Evolutionary conservation across 2,888 invertebrate genomes (phyloP), one percentile per base, ranked within the genome.

Genomic region (Zygothrica quintamaculata): DNA sequence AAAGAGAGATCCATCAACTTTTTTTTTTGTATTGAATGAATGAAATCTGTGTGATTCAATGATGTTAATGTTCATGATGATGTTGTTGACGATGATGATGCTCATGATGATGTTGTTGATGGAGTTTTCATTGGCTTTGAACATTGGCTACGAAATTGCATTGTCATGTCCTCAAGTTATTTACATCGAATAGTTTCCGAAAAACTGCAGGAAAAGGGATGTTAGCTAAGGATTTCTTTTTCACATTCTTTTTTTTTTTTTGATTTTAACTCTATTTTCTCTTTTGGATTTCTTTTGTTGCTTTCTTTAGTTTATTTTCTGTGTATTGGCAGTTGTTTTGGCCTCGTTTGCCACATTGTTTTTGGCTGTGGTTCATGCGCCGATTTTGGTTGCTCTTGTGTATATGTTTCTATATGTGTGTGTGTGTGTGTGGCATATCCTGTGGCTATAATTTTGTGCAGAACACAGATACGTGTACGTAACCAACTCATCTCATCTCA

Each of bases 91-190:
- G 36, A n/a, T 3, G 3, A n/a, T 33, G 9, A 26, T n/a, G n/a
- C 22, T 11, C 6, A 12, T 11, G 43, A 3, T 29, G 7, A 50
- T 39, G 22, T 51, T 39, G 37, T 11, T 70, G 65, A 70, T 71
- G 72, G 66, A 36, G 57, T 57, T 72, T 72, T 64, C 66, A 69
- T 69, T 84, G 64, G 61, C 65, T 60, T 43, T 55, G 62, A 67
- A 56, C 76, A 61, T 51, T 62, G 48, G 52, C 55, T 64, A n/a
- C 43, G 65, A 78, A 84, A 78, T 79, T 84, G 77, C 84, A 79
- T 85, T 74, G 80, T 76, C 84, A 76, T 79, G 77, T 82, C 84
- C 86, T 74, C 72, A 77, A 86, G 85, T 68, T 78, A 76, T 82
- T 82, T 82, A 59, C 64, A 37, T 46, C 42, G 42, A 46, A 59